These are phyloP conservation scores for Coenonympha arcania DNA, from an alignment of 2,888 invertebrate species.

Conservation along the genomic window DNA sequence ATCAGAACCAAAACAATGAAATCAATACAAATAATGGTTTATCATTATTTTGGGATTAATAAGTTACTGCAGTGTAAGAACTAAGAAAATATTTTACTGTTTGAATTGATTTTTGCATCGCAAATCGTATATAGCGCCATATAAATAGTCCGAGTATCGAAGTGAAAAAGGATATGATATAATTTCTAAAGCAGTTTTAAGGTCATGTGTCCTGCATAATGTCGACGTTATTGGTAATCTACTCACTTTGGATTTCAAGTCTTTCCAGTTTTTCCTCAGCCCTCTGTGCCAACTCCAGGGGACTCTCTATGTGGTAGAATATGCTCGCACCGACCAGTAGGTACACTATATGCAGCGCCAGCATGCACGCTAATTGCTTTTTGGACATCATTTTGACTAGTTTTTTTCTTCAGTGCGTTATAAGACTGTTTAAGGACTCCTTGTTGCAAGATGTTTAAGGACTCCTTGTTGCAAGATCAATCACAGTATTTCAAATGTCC, in stretches of 20 bases:
- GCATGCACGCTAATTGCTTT: conserved; percentile 83
- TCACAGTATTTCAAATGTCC: conserved; percentile 47
- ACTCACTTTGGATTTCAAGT: conserved; percentile 81
- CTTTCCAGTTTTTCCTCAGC: conserved; percentile 76
- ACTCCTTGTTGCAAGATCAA: conserved; percentile 27
- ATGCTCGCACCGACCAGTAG: conserved; percentile 87
- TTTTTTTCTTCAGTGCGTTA: conserved; percentile 31
- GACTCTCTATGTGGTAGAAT: conserved; percentile 87
- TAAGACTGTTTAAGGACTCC: conserved; percentile 23
- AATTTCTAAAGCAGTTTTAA: conserved; percentile 24
- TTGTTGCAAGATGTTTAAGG: conserved; percentile 21
- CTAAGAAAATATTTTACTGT: background rate
- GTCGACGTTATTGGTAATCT: conserved; percentile 17
- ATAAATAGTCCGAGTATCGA: conserved; percentile 13
- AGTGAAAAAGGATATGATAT: conserved; percentile 27
- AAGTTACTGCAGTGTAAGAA: no score
- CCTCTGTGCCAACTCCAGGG: conserved; percentile 77
- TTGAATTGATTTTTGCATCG: conserved; percentile 14
- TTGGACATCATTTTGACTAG: conserved; percentile 81
- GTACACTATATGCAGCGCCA: conserved; percentile 83
- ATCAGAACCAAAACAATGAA: no score
- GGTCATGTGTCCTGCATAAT: conserved; percentile 21
- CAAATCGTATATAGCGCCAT: background rate
- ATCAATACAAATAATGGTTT: no score
- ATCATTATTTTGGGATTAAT: no score